These are phyloP conservation scores for Drepanosiphum platanoidis DNA, from an alignment of 2,888 invertebrate species.

Conservation along the genomic window DNA sequence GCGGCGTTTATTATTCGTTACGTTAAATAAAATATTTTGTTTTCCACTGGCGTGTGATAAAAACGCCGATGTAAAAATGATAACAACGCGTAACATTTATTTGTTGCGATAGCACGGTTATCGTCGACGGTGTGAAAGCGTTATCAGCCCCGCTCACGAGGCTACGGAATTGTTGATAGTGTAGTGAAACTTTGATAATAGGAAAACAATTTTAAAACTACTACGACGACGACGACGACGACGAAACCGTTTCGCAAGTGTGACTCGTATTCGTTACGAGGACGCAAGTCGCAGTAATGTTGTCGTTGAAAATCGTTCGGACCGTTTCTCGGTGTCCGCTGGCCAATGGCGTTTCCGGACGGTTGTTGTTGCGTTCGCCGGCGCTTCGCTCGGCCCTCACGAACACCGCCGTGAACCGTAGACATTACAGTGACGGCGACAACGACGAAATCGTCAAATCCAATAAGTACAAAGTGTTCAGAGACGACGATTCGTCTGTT, in stretches of 20 bases:
- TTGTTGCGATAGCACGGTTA: not conserved
- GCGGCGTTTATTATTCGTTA: too few species aligned
- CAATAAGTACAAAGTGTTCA: conserved; percentile 76
- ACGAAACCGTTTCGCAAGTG: not conserved
- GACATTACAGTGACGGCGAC: not conserved
- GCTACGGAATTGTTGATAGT: not conserved
- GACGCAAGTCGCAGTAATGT: conserved; percentile 18
- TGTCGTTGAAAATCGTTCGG: not conserved
- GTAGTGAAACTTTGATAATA: too few species aligned
- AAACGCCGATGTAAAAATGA: not conserved
- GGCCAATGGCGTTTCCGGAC: not conserved
- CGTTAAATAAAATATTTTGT: too few species aligned
- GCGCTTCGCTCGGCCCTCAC: not conserved
- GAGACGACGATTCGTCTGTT: conserved; percentile 75
- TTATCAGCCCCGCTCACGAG: not conserved
- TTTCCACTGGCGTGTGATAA: not conserved
- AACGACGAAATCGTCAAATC: conserved; percentile 26
- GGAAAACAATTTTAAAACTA: too few species aligned
- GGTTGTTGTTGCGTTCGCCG: not conserved
- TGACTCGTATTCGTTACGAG: too few species aligned
- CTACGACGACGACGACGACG: not conserved
- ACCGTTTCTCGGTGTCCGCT: not conserved
- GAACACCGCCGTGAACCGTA: not conserved
- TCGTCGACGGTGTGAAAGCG: not conserved
- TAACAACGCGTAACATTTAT: too few species aligned